Evolutionary conservation across 2,113 vertebrate genomes (phyloP).

Genomic region (Melanerpes formicivorus): DNA sequence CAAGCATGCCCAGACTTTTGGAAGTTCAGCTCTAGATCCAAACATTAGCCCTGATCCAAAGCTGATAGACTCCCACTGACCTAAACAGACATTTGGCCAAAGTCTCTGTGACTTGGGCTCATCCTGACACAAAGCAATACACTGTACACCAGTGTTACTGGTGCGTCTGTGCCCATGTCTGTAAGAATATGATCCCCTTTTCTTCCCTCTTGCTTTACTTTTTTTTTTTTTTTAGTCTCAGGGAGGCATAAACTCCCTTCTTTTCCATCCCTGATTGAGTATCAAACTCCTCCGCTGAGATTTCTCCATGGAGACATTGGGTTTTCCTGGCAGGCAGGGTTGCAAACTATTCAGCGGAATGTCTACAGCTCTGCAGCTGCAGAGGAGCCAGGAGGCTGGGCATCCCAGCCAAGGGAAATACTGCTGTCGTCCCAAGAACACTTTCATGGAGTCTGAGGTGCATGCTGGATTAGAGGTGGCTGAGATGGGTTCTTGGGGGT

Average conservation of each 20-base stretch:
- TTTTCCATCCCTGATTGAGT: conserved; percentile 28
- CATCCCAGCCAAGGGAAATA: conserved; percentile 79
- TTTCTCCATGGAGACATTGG: conserved; percentile 69
- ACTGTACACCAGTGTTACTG: not conserved
- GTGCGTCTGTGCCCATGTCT: not conserved
- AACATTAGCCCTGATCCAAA: not conserved
- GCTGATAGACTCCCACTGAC: conserved; percentile 9
- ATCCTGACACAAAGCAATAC: not conserved
- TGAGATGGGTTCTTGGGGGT: not conserved
- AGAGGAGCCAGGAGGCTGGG: conserved; percentile 70
- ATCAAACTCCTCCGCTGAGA: conserved; percentile 36
- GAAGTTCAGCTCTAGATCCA: conserved; percentile 18
- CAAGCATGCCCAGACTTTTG: conserved; percentile 18
- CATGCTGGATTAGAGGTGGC: conserved; percentile 35
- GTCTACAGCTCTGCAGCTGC: conserved; percentile 59
- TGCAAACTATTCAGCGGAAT: conserved; percentile 67
- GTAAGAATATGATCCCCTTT: not conserved
- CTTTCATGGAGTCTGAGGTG: conserved; percentile 58
- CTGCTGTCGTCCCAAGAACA: conserved; percentile 62
- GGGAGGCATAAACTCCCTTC: conserved; percentile 40
- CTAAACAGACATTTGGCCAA: not conserved
- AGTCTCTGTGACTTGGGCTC: not conserved
- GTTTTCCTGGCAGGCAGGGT: conserved; percentile 74
- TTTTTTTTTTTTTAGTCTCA: conserved; percentile 16
- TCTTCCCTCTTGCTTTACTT: not conserved